Conservation (phyloP, 2,113 vertebrate species). For the Podarcis muralis region DNA sequence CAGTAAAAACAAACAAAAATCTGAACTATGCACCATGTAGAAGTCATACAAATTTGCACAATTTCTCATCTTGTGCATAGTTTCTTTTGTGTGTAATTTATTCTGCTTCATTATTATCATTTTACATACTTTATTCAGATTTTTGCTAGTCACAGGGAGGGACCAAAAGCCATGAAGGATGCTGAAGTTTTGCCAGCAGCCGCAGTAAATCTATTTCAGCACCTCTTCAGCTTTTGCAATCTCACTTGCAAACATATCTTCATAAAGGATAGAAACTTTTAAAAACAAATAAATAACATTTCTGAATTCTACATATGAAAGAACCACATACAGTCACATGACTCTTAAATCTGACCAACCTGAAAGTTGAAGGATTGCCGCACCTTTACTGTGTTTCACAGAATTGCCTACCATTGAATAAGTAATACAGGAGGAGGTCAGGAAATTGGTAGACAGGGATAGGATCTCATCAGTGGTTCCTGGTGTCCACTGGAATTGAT, state of each 20-base stretch:
- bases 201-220: background rate
- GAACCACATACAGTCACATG: background rate
- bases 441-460: background rate
- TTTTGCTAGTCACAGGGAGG: background rate
- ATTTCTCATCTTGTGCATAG: background rate
- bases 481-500: too few species aligned
- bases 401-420: background rate
- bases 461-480: background rate
- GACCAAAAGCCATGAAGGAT: too few species aligned
- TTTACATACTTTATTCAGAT: background rate
- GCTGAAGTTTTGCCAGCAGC: background rate
- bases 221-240: background rate
- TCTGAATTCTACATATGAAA: background rate
- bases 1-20: background rate
- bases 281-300: too few species aligned
- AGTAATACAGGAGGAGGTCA: background rate
- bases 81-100: too few species aligned
- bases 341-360: too few species aligned
- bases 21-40: background rate
- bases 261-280: background rate
- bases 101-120: background rate
- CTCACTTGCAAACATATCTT: background rate
- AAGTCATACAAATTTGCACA: background rate
- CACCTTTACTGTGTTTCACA: background rate
- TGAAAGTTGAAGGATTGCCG: too few species aligned